phyloP scores from a whole-genome alignment of 2,888 invertebrate species.

The Drosophila mimetica region DNA sequence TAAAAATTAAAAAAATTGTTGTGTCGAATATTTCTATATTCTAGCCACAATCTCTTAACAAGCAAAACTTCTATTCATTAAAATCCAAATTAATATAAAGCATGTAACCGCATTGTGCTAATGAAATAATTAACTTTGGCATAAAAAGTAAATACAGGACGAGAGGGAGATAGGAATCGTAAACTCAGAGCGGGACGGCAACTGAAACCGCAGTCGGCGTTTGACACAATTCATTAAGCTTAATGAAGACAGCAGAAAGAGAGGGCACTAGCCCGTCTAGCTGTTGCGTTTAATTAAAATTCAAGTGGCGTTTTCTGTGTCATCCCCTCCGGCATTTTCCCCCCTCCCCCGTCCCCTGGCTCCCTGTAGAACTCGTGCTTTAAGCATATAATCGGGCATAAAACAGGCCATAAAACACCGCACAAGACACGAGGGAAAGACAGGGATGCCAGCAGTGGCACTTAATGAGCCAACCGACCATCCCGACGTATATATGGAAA shows the following conservation, averaged over 20 bases:
- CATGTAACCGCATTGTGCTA: conserved; percentile 45
- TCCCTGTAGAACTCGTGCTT: conserved; percentile 66
- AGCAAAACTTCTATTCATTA: conserved; percentile 17
- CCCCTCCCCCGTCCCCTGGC: conserved; percentile 1
- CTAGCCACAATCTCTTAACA: not conserved
- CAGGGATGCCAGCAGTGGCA: conserved; percentile 38
- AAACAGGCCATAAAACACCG: conserved; percentile 77
- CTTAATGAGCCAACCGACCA: conserved; percentile 61
- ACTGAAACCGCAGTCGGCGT: conserved; percentile 61
- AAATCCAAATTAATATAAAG: conserved; percentile 34
- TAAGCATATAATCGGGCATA: conserved; percentile 77
- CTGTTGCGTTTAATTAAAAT: conserved; percentile 82
- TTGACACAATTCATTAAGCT: conserved; percentile 81
- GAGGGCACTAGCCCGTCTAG: conserved; percentile 42
- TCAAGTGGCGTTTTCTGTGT: conserved; percentile 79
- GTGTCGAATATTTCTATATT: not conserved
- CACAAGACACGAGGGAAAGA: conserved; percentile 24
- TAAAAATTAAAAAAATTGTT: too few species aligned
- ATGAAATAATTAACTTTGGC: conserved; percentile 70
- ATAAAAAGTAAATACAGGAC: conserved; percentile 54
- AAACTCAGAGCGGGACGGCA: conserved; percentile 32
- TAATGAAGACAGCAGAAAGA: conserved; percentile 71
- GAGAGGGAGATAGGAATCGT: conserved; percentile 14
- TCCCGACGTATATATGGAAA: conserved; percentile 2
- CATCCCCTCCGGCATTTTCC: conserved; percentile 40